These are phyloP conservation scores for Molossus molossus DNA, from an alignment of 2,797 vertebrate species.

Conservation along the genomic window DNA sequence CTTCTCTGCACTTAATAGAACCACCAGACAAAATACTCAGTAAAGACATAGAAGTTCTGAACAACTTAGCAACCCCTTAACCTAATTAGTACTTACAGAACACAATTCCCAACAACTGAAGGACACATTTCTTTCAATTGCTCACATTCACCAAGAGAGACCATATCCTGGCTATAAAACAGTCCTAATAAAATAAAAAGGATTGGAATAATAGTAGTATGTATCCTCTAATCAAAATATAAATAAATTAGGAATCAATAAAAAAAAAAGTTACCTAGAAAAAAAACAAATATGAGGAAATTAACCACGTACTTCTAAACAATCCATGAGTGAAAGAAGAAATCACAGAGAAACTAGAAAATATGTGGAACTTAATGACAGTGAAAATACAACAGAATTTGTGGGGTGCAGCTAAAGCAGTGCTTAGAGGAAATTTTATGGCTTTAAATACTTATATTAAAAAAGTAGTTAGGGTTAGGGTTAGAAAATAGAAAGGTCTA, in stretches of 20 bases:
- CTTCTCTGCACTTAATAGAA: not conserved
- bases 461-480: not conserved
- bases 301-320: slow-evolving; percentile 5
- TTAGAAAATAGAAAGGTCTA: not conserved
- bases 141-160: not conserved
- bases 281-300: slow-evolving; percentile 50
- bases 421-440: slow-evolving; percentile 20
- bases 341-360: slow-evolving; percentile 35
- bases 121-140: slow-evolving; percentile 12
- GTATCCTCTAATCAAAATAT: not conserved
- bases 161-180: not conserved
- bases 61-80: not conserved
- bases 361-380: slow-evolving; percentile 26
- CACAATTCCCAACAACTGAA: not conserved
- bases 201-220: slow-evolving; percentile 20
- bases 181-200: slow-evolving; percentile 50
- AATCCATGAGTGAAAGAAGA: slow-evolving; percentile 39
- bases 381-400: slow-evolving; percentile 20
- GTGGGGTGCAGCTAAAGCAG: not conserved
- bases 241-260: slow-evolving; percentile 42
- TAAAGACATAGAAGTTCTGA: not conserved
- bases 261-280: slow-evolving; percentile 40
- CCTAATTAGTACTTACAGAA: not conserved
- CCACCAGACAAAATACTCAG: not conserved
- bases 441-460: slow-evolving; percentile 31